Evolutionary conservation across 1,140 invertebrate genomes (phyloP).

Genomic region (Drosophila micromelanica): DNA sequence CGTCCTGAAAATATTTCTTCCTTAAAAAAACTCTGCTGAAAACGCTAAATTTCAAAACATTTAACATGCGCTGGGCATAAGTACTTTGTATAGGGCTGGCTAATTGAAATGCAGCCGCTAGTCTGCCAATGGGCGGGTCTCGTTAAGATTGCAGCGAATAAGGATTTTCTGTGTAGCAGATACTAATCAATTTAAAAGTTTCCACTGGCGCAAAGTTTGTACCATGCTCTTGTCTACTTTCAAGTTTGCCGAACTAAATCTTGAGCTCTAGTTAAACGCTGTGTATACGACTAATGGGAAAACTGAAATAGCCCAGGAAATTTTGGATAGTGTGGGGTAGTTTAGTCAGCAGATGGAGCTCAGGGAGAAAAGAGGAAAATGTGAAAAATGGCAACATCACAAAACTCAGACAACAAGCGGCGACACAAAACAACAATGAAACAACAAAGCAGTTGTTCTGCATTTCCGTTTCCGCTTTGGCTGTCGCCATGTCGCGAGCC

Average conservation of each 20-base stretch:
- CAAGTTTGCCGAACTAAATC: constrained; percentile 64
- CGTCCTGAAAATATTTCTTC: background rate
- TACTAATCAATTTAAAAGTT: constrained; percentile 80
- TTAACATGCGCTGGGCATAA: constrained; percentile 35
- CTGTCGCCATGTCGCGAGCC: constrained; percentile 3
- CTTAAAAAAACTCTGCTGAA: constrained; percentile 3
- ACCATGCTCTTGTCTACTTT: constrained; percentile 57
- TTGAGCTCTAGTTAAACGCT: constrained; percentile 56
- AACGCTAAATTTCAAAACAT: constrained; percentile 2
- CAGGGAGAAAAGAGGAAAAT: background rate
- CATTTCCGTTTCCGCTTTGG: constrained; percentile 74
- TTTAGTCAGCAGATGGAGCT: constrained; percentile 22
- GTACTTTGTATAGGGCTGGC: constrained; percentile 27
- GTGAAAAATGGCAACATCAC: constrained; percentile 21
- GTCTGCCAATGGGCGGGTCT: constrained; percentile 35
- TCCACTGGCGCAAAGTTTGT: constrained; percentile 58
- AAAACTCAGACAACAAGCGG: constrained; percentile 30
- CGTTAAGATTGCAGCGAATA: background rate
- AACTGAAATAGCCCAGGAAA: constrained; percentile 63
- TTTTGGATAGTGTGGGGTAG: constrained; percentile 9
- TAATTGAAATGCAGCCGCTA: constrained; percentile 74
- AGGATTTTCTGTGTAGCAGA: constrained; percentile 16
- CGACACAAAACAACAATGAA: constrained; percentile 32
- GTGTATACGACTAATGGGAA: constrained; percentile 71
- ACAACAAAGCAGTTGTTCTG: constrained; percentile 67